Evolutionary conservation across 2,113 vertebrate species (phyloP).

Genomic region (Corythoichthys intestinalis): DNA sequence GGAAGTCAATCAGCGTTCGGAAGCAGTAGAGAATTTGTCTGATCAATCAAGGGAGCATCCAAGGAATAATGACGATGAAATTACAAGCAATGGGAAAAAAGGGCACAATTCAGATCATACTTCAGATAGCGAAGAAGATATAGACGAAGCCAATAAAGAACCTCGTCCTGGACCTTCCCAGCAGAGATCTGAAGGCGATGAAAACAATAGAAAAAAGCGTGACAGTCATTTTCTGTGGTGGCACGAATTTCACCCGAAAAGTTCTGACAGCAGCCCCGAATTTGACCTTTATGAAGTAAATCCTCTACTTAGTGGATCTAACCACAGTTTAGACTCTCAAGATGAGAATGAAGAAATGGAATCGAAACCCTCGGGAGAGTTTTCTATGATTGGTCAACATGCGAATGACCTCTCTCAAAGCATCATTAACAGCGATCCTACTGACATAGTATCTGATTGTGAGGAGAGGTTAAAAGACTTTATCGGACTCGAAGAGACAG

Average conservation of each 20-base stretch:
- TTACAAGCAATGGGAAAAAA: not conserved
- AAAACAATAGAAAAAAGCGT: not conserved
- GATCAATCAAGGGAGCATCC: not conserved
- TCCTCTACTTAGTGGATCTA: not conserved
- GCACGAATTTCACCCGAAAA: not conserved
- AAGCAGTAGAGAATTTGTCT: not conserved
- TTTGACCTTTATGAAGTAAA: not conserved
- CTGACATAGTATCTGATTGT: not conserved
- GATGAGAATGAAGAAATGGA: not conserved
- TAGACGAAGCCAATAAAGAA: not conserved
- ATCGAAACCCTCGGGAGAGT: not conserved
- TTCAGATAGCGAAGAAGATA: not conserved
- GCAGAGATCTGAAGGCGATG: not conserved
- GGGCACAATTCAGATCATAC: not conserved
- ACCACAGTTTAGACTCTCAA: not conserved
- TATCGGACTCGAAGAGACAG: not conserved
- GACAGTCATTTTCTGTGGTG: not conserved
- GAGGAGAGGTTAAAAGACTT: constrained; percentile 5
- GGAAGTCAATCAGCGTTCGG: not conserved
- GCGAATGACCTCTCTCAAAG: not conserved
- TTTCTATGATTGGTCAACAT: too few relatives aligned
- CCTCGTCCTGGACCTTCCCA: not conserved
- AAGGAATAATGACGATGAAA: not conserved
- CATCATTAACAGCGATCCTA: not conserved
- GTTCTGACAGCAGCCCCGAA: constrained; percentile 4